Evolutionary conservation across 2,888 invertebrate genomes (phyloP).

Genomic region (Lasioglossum vierecki): DNA sequence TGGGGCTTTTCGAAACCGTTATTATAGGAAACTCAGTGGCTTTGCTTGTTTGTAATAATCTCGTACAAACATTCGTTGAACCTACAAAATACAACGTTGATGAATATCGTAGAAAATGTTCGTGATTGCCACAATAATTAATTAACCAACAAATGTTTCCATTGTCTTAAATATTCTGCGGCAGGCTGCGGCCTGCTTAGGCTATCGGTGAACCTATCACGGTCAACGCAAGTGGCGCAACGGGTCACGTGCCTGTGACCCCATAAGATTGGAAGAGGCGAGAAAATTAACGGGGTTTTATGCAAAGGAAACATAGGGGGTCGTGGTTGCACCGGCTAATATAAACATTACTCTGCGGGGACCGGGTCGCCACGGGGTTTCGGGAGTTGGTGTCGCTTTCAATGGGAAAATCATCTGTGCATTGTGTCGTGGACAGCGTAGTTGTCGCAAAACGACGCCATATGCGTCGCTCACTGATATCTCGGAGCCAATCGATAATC

Average conservation of each 20-base stretch:
- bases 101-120: neutral
- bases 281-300: constrained; percentile 76
- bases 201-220: neutral
- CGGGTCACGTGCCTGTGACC: constrained; percentile 76
- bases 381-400: constrained; percentile 57
- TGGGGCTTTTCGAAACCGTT: neutral
- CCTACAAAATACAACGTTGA: neutral
- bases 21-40: neutral
- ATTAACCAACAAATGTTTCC: neutral
- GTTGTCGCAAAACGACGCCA: constrained; percentile 64
- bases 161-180: neutral
- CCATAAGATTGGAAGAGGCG: constrained; percentile 78
- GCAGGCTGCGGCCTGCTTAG: neutral
- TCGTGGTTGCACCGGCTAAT: constrained; percentile 78
- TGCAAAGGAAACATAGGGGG: constrained; percentile 55
- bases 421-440: constrained; percentile 65
- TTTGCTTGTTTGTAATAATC: no score
- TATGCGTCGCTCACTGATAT: constrained; percentile 67
- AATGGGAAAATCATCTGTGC: constrained; percentile 76
- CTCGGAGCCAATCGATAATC: constrained; percentile 39
- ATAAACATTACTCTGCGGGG: constrained; percentile 81
- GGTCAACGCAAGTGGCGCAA: neutral
- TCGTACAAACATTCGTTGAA: neutral
- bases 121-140: no score
- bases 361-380: constrained; percentile 68